Evolutionary conservation across 1,140 invertebrate species (phyloP).

Genomic region (Drosophila nebulosa): DNA sequence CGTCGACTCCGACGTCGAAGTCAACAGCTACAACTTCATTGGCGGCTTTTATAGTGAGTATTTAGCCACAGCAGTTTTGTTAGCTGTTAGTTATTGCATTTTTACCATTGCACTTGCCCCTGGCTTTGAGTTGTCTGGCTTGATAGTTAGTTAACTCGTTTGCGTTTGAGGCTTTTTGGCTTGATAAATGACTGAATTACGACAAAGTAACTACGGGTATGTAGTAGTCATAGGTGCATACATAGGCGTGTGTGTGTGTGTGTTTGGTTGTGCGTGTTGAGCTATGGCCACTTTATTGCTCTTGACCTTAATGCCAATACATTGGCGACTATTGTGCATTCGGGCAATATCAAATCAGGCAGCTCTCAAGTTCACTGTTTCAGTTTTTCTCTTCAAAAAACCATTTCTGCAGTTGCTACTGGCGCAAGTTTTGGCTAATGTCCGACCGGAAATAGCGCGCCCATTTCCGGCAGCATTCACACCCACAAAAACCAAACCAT

Average conservation of each 20-base stretch:
- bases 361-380: slow-evolving; percentile 29
- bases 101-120: slow-evolving; percentile 69
- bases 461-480: slow-evolving; percentile 69
- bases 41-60: slow-evolving; percentile 19
- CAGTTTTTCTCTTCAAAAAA: not conserved
- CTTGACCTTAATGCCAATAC: slow-evolving; percentile 64
- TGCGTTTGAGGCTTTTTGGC: slow-evolving; percentile 39
- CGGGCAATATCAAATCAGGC: slow-evolving; percentile 23
- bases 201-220: too few species aligned
- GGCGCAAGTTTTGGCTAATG: slow-evolving; percentile 23
- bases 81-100: slow-evolving; percentile 31
- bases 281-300: slow-evolving; percentile 52
- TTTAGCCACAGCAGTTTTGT: slow-evolving; percentile 39
- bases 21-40: not conserved
- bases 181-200: slow-evolving; percentile 60
- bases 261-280: slow-evolving; percentile 28
- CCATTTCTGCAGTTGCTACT: slow-evolving; percentile 16
- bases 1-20: not conserved
- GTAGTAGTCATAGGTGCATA: too few species aligned
- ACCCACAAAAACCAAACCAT: slow-evolving; percentile 27
- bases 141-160: slow-evolving; percentile 42
- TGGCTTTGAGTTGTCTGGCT: slow-evolving; percentile 70
- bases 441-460: slow-evolving; percentile 58
- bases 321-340: slow-evolving; percentile 31
- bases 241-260: not conserved